Base-by-base conservation (phyloP, 64 coral and sea anemone genomes). In the Montipora efflorescens region DNA sequence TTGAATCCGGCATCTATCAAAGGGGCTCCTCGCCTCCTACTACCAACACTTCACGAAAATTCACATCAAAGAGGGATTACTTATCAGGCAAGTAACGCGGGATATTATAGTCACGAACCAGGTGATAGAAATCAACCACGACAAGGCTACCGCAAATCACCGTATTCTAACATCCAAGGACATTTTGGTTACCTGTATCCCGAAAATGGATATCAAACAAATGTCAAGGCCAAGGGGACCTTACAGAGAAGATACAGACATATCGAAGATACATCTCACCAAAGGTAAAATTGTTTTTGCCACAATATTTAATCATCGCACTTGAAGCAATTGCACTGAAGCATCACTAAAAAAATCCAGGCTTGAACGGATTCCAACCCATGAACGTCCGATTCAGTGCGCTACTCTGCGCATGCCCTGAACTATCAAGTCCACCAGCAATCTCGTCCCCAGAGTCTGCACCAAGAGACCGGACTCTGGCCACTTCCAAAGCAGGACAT, bases 171-270 rank as follows among this genome's bases (percentile, higher is more conserved):
- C 44, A 19, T n/a, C 28, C 45, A 46, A 8, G 16, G 16, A 71
- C 43, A 70, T 7, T 86, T 44, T 45, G 45, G 28, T 20, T 48
- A 86, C 15, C 49, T 49, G 9, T 71, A 70, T 18, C 62, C 80
- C 44, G 80, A 11, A 44, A 82, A 57, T 62, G 64, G 28, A 64
- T 61, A 82, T 82, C 55, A 44, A 82, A 45, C 10, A 82, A 82
- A 1, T 19, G 0, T 12, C 59, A 23, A n/a, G 2, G 18, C 19
- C 8, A 8, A 58, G 21, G 71, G 47, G 2, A 3, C 82, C 8
- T 86, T 48, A 6, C 62, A 86, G 50, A 67, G 82, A 50, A 71
- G 45, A 19, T 86, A 86, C 66, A 70, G 82, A 70, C 62, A 49
- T 19, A 71, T 18, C 48, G 18, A 70, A 7, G 6, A 72, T 45